Conservation (phyloP, 2,113 vertebrate genomes). For the Malurus elegans region DNA sequence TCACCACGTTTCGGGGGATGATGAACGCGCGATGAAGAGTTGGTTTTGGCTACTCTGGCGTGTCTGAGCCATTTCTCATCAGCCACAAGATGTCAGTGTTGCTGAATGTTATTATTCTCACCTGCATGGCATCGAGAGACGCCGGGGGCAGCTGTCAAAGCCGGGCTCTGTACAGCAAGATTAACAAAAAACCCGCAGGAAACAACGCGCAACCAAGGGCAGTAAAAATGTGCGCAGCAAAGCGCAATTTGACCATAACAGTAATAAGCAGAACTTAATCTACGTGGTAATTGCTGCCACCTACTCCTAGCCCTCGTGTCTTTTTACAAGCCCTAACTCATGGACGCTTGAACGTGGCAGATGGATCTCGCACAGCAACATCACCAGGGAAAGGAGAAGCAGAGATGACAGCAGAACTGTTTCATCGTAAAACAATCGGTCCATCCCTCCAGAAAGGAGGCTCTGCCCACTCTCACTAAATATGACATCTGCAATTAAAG, state of each 20-base stretch:
- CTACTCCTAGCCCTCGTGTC: neutral
- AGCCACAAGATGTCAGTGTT: conserved; percentile 70
- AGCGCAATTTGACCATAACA: neutral
- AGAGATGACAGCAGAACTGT: neutral
- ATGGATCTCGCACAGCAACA: neutral
- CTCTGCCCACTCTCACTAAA: neutral
- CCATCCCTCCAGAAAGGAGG: neutral
- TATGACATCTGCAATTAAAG: neutral
- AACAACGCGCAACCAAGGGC: neutral
- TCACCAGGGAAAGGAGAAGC: neutral
- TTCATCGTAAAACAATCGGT: neutral
- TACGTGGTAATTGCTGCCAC: neutral
- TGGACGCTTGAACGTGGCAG: neutral
- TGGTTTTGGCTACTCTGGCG: neutral
- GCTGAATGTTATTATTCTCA: conserved; percentile 39
- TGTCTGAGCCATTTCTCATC: neutral
- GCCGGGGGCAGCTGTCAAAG: neutral
- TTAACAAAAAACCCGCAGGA: neutral
- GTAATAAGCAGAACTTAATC: neutral
- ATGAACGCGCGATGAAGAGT: neutral
- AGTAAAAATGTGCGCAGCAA: neutral
- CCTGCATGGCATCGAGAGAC: neutral
- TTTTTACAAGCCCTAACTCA: neutral
- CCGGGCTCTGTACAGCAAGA: neutral
- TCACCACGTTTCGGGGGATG: neutral